Evolutionary conservation across 2,888 invertebrate species (phyloP), one percentile per base, ranked within the genome.

Genomic region (Gymnocheta viridis): DNA sequence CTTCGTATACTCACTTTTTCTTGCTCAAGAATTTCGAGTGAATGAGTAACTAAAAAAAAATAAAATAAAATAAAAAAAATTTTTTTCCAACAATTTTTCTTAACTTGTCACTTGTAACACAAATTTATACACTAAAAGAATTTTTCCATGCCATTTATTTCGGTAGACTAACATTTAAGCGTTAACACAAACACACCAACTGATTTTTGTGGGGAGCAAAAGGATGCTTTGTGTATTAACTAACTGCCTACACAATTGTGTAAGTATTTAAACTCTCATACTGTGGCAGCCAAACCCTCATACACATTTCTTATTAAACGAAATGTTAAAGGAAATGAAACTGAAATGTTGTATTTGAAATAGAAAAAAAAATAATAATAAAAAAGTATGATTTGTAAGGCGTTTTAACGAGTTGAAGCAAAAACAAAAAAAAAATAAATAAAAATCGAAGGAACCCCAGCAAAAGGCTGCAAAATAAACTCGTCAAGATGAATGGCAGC

Each of bases 71-170:
- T 27, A n/a, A 67, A n/a, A 12, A 14, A 10, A 10, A 12, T 44
- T 44, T 77, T 78, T 32, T 41, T 14, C 3, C 24, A 64, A 74
- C 64, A 79, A 83, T 79, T 83, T 79, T 80, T 80, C 83, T 80
- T 73, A 73, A 81, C 77, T 84, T 84, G 84, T 81, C 77, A 84
- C 81, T 81, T 81, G 38, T 77, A 84, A 84, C 81, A 84, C 81
- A 81, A 81, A 73, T 84, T 72, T 84, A 83, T 80, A 62, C 76
- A 74, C 79, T 79, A 19, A 19, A 44, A 62, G 62, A 77, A 73
- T 58, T 77, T 77, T 81, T 78, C 80, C 80, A 67, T 73, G 58
- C 78, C 77, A 84, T 84, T 81, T 84, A 81, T 78, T 83, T 77
- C 3, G 54, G 51, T 56, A 82, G 62, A 70, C 74, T 58, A 54